Conservation (phyloP, 2,888 invertebrate species). For the Parascotia fuliginaria region DNA sequence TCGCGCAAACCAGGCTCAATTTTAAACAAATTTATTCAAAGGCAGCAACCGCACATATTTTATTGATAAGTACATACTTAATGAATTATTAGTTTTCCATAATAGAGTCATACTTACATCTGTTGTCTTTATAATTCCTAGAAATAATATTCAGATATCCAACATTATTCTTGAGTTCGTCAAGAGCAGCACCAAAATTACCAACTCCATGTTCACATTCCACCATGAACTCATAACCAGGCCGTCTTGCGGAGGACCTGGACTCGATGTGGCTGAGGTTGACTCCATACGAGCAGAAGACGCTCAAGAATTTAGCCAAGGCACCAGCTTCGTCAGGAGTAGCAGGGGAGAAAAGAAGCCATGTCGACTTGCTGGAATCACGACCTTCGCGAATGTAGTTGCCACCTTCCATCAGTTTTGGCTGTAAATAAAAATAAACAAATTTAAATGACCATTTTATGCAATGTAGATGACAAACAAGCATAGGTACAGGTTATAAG, state of each 20-base stretch:
- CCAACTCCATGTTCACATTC: constrained; percentile 93
- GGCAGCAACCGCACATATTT: no score
- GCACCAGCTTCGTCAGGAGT: constrained; percentile 93
- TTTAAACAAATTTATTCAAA: no score
- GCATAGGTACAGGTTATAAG: no score
- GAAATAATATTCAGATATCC: constrained; percentile 95
- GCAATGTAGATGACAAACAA: no score
- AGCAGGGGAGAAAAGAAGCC: constrained; percentile 94
- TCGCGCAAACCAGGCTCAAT: no score
- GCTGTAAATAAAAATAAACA: constrained; percentile 84
- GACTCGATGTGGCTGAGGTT: constrained; percentile 98
- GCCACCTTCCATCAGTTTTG: constrained; percentile 92
- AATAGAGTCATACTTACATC: constrained; percentile 77
- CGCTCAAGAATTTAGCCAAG: constrained; percentile 93
- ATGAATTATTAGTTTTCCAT: no score
- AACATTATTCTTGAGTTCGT: constrained; percentile 89
- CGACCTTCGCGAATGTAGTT: constrained; percentile 93
- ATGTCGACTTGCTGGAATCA: constrained; percentile 91
- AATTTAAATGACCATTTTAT: no score
- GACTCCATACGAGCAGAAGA: constrained; percentile 93
- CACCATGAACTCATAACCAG: constrained; percentile 97
- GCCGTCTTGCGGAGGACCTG: constrained; percentile 91
- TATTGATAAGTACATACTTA: no score
- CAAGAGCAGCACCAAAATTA: constrained; percentile 90
- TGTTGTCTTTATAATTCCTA: constrained; percentile 93